A percentile compares a stretch with the other conserved stretches of the same genome.
phyloP scores from a whole-genome alignment of 1,140 invertebrate genomes.

The Drosophila melanica region DNA sequence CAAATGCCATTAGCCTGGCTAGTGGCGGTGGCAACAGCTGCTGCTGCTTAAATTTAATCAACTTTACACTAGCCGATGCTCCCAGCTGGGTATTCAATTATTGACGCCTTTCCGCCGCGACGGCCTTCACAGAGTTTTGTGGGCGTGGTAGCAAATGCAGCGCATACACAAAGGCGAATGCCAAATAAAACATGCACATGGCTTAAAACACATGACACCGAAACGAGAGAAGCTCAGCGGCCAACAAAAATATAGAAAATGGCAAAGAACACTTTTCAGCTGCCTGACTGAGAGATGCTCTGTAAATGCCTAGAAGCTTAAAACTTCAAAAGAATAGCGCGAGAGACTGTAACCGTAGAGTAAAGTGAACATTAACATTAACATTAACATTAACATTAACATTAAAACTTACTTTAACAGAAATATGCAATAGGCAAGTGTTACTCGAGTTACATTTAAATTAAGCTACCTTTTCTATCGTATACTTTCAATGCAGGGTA shows the following conservation, averaged over 20 bases:
- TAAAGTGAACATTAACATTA: conserved; percentile 1
- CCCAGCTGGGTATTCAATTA: conserved; percentile 68
- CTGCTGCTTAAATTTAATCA: conserved; percentile 74
- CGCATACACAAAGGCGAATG: conserved; percentile 54
- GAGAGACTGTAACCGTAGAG: neutral
- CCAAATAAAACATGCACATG: conserved; percentile 79
- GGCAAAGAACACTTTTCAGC: neutral
- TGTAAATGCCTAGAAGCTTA: neutral
- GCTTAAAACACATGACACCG: conserved; percentile 79
- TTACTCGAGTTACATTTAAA: neutral
- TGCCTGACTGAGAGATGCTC: conserved; percentile 10
- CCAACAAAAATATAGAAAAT: conserved; percentile 31
- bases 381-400: neutral
- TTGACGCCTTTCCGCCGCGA: conserved; percentile 65
- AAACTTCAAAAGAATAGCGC: neutral
- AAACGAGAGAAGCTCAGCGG: conserved; percentile 51
- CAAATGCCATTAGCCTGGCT: conserved; percentile 43
- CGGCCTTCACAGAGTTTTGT: conserved; percentile 62
- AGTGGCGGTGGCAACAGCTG: neutral
- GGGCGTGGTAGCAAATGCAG: conserved; percentile 60
- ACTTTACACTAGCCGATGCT: conserved; percentile 46
- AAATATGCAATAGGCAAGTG: neutral
- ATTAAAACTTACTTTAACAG: neutral
- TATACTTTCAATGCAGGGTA: conserved; percentile 9
- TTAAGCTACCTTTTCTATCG: neutral